Percentiles rank a stretch among this genome's conserved stretches.
These are phyloP conservation scores for Oreortyx pictus DNA, from an alignment of 2,797 vertebrate genomes.

Conservation along the genomic window DNA sequence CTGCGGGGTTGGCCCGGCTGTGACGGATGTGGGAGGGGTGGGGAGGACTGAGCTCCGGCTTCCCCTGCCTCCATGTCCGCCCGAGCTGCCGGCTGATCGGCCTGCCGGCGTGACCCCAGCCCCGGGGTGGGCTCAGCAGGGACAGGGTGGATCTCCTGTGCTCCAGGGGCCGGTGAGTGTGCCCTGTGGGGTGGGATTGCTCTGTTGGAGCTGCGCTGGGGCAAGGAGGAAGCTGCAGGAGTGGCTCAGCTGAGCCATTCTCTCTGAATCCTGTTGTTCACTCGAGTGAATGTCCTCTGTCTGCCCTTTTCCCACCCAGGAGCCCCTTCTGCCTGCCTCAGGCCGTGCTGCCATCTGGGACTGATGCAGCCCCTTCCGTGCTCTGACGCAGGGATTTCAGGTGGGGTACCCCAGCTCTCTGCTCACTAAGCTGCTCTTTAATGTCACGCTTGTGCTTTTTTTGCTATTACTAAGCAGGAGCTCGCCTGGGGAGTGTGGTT, in stretches of 20 bases:
- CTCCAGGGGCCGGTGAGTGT: not conserved
- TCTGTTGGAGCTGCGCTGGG: accelerated
- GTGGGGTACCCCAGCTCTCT: not conserved
- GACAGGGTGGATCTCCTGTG: accelerated
- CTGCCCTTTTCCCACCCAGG: not conserved
- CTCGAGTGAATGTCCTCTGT: not conserved
- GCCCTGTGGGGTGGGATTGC: not conserved
- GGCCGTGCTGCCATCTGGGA: not conserved
- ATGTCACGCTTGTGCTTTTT: not conserved
- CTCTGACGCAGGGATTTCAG: accelerated
- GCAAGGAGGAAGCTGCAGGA: not conserved
- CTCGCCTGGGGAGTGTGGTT: not conserved
- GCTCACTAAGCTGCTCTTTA: not conserved
- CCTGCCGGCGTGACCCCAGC: not conserved
- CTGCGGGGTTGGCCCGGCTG: not conserved
- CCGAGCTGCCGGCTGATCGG: not conserved
- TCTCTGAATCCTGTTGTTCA: accelerated
- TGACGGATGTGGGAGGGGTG: conserved; percentile 11
- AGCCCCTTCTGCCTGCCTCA: not conserved
- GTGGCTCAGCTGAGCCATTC: accelerated
- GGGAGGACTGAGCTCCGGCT: not conserved
- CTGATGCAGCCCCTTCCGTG: not conserved
- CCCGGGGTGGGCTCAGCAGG: not conserved
- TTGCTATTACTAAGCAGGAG: accelerated
- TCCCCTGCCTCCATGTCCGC: not conserved